These are phyloP conservation scores for Cheilosia vulpina DNA, from an alignment of 2,888 invertebrate genomes.

Conservation along the genomic window DNA sequence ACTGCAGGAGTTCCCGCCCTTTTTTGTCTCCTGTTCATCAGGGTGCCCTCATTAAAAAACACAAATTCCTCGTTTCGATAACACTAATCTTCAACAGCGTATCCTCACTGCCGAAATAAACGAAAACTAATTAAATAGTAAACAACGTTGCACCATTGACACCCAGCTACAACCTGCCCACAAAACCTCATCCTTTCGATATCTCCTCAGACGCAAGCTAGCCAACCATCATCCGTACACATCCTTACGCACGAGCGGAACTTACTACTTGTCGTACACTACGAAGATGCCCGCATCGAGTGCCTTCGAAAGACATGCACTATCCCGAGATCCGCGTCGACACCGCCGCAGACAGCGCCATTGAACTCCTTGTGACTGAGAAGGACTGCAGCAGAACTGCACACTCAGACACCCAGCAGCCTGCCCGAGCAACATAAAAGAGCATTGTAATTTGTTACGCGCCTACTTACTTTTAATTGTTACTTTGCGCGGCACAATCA, in stretches of 20 bases:
- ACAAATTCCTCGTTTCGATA: no score
- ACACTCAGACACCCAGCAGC: conserved; percentile 11
- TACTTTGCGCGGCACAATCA: conserved; percentile 67
- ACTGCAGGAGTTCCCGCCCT: no score
- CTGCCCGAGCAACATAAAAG: conserved; percentile 40
- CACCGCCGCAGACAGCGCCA: conserved; percentile 52
- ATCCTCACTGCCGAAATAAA: no score
- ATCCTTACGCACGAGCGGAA: neutral
- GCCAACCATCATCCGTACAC: conserved; percentile 16
- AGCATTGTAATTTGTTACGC: conserved; percentile 67
- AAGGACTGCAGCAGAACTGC: conserved; percentile 7
- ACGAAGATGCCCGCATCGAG: conserved; percentile 19
- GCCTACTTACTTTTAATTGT: conserved; percentile 75
- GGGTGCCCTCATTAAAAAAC: no score
- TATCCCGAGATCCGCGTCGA: conserved; percentile 14
- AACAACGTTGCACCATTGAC: neutral
- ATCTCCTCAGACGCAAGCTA: conserved; percentile 17
- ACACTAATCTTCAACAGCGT: no score
- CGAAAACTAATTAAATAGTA: neutral
- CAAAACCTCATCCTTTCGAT: neutral
- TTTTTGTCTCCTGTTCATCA: no score
- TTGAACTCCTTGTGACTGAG: conserved; percentile 50
- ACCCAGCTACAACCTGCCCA: neutral
- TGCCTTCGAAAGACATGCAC: conserved; percentile 22
- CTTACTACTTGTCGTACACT: neutral